Conservation (phyloP, 2,888 invertebrate genomes). For the Meandrusa payeni region DNA sequence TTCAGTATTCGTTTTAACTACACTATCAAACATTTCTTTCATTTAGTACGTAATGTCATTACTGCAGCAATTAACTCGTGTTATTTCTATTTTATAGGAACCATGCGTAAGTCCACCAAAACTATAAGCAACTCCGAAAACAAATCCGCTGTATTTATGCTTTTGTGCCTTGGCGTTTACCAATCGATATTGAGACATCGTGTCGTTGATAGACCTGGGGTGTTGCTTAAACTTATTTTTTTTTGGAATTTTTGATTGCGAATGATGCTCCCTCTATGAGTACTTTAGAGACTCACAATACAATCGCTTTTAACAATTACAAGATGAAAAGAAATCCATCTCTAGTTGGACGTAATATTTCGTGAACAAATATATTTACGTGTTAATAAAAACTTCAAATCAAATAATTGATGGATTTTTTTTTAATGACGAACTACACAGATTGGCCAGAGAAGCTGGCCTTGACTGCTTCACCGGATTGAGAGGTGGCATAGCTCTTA, state of each 20-base stretch:
- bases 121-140: conserved; percentile 60
- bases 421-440: too few relatives aligned
- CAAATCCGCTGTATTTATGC: conserved; percentile 65
- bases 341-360: too few relatives aligned
- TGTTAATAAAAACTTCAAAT: too few relatives aligned
- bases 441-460: too few relatives aligned
- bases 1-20: too few relatives aligned
- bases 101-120: conserved; percentile 77
- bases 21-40: too few relatives aligned
- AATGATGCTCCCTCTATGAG: conserved; percentile 29
- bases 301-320: conserved; percentile 17
- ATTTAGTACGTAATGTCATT: too few relatives aligned
- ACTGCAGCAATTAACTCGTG: conserved; percentile 45
- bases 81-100: conserved; percentile 78
- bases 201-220: conserved; percentile 43
- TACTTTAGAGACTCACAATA: conserved; percentile 11
- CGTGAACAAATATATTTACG: too few relatives aligned
- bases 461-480: too few relatives aligned
- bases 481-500: too few relatives aligned
- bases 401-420: too few relatives aligned
- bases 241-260: conserved; percentile 34
- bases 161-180: conserved; percentile 47
- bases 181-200: conserved; percentile 33
- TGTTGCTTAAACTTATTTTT: conserved; percentile 52
- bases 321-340: too few relatives aligned